Evolutionary conservation across 2,888 invertebrate genomes (phyloP).

Genomic region (Watsonalla binaria): DNA sequence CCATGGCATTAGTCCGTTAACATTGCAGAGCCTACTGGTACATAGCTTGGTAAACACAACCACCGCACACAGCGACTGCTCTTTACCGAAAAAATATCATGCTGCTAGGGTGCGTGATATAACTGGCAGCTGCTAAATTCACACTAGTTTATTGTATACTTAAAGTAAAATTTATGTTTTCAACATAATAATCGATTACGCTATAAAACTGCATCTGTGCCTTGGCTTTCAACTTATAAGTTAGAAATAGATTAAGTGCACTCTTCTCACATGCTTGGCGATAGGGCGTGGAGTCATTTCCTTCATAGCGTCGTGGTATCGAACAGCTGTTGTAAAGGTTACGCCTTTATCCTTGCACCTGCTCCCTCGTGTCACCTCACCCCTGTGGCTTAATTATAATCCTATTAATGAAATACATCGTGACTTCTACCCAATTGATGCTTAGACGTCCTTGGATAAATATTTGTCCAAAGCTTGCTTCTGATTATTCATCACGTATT

Average conservation of each 20-base stretch:
- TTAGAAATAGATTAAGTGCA: slow-evolving; percentile 58
- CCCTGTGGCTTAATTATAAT: slow-evolving; percentile 59
- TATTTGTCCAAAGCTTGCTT: slow-evolving; percentile 37
- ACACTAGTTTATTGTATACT: slow-evolving; percentile 28
- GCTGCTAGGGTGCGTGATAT: slow-evolving; percentile 17
- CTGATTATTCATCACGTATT: slow-evolving; percentile 29
- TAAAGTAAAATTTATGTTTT: slow-evolving; percentile 21
- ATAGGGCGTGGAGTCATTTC: slow-evolving; percentile 52
- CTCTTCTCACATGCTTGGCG: slow-evolving; percentile 43
- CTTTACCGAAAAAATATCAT: slow-evolving; percentile 32
- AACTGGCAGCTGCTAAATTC: slow-evolving; percentile 40
- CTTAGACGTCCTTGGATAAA: slow-evolving; percentile 39
- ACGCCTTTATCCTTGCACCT: slow-evolving; percentile 70
- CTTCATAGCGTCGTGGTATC: slow-evolving; percentile 46
- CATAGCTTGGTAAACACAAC: slow-evolving; percentile 38
- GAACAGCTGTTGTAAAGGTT: slow-evolving; percentile 72
- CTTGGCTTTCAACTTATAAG: slow-evolving; percentile 29
- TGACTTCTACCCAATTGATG: slow-evolving; percentile 42
- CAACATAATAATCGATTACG: slow-evolving; percentile 23
- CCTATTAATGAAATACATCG: slow-evolving; percentile 59
- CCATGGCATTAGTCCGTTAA: slow-evolving; percentile 58
- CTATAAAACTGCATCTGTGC: slow-evolving; percentile 31
- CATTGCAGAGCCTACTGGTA: slow-evolving; percentile 43
- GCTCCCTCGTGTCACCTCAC: slow-evolving; percentile 44
- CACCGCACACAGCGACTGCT: slow-evolving; percentile 28